A percentile compares a stretch with the other conserved stretches of the same genome.
Evolutionary conservation across 2,797 vertebrate species (phyloP).

Genomic region (Eulemur mongoz): DNA sequence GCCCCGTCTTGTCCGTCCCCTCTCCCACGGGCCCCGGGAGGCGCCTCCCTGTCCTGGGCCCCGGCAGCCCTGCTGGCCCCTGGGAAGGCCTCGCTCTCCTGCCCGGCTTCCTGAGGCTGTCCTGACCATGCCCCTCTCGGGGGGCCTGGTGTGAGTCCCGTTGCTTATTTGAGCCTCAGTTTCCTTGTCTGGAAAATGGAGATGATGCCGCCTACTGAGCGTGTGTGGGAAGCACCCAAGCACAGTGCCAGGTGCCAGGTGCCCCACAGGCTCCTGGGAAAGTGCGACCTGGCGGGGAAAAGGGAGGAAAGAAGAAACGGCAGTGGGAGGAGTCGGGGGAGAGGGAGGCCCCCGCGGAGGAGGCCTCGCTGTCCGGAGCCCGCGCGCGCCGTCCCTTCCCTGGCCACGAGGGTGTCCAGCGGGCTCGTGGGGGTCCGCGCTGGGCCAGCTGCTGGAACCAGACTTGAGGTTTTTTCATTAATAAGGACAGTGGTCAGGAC

Average conservation of each 20-base stretch:
- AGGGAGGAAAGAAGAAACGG: no score
- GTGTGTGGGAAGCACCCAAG: not conserved
- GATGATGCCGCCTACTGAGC: not conserved
- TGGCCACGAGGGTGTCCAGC: fast-evolving
- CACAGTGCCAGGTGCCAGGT: fast-evolving
- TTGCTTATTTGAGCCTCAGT: not conserved
- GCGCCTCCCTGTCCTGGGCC: not conserved
- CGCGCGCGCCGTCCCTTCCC: fast-evolving
- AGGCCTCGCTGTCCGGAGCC: not conserved
- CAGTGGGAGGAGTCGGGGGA: not conserved
- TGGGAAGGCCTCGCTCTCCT: not conserved
- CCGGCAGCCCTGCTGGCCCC: not conserved
- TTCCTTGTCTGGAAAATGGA: not conserved
- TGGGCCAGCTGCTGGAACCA: not conserved
- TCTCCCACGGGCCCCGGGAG: not conserved
- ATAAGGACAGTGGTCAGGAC: not conserved
- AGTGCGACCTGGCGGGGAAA: not conserved
- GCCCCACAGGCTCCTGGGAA: not conserved
- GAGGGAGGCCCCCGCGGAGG: not conserved
- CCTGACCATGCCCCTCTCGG: fast-evolving
- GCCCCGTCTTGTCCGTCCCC: no score
- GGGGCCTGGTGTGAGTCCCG: fast-evolving
- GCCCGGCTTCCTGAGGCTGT: not conserved
- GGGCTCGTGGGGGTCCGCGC: not conserved
- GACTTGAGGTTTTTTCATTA: not conserved